Base-by-base conservation (phyloP, 2,797 vertebrate species). In the Peromyscus melanophrys region DNA sequence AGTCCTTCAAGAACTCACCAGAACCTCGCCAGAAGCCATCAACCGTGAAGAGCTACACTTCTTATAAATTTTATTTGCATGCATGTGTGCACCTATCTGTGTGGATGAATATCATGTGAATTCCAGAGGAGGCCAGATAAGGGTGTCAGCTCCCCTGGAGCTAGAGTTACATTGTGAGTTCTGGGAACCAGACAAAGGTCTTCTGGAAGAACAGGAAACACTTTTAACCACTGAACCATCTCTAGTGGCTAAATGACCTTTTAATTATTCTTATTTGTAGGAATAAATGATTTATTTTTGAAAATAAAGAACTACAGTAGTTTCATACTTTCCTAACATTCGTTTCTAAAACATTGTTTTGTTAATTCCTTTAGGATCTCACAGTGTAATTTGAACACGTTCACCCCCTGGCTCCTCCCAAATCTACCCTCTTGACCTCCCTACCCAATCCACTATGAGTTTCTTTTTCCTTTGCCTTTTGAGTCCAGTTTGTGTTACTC, bases 301-400 rank as follows among this genome's bases (percentile, higher is more conserved):
- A 23, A 63, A 69, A 65, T 57, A 82, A 84, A 73, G 23, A 83
- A 34, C 13, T 78, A 57, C 16, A 91, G 19, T 77, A 61, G 10
- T 12, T 82, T 81, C 14, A 63, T 76, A 40, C 2, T 88, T 90
- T 94, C 13, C 49, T 89, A 96, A 96, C 81, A 97, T 90, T 89
- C 92, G 57, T 84, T 65, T 46, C 59, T 90, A 83, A 95, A 69
- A 57, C 23, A 27, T 88, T 78, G 31, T 90, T 90, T 93, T 93
- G 84, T 91, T 43, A 52, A 43, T 65, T 52, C 31, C 46, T 67
- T 69, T 19, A 16, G 31, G 49, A n/a, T 69, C 34, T 69, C 31
- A 16, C 67, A 14, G 12, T 81, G n/a, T n/a, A 34, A 19, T 85
- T 49, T 67, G 46, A 34, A 52, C 43, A 49, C 49, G 25, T 16